Conservation (phyloP, 1,140 invertebrate genomes). For the Temnothorax nylanderi region DNA sequence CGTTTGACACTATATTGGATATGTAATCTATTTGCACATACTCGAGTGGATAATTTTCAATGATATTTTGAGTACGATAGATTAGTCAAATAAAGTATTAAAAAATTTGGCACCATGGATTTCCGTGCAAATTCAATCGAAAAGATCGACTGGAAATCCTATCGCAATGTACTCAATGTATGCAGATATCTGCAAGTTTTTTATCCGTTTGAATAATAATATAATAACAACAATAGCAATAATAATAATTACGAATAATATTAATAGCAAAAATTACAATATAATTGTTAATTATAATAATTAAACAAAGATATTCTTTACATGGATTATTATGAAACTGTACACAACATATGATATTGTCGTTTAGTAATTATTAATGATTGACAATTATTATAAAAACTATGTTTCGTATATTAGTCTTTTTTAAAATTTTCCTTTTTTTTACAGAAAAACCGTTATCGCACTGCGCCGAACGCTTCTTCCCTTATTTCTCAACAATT, state of each 20-base stretch:
- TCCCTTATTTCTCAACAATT: conserved; percentile 36
- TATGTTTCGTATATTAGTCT: neutral
- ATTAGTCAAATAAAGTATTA: conserved; percentile 25
- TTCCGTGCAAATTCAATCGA: conserved; percentile 55
- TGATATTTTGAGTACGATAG: neutral
- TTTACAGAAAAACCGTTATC: neutral
- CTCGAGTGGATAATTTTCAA: neutral
- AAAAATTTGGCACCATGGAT: conserved; percentile 58
- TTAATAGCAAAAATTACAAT: conserved; percentile 31
- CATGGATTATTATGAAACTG: conserved; percentile 55
- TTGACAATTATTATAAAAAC: conserved; percentile 62
- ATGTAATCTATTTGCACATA: conserved; percentile 1
- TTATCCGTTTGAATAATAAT: conserved; percentile 59
- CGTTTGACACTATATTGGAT: neutral
- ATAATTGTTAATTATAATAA: conserved; percentile 57
- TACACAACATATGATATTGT: conserved; percentile 63
- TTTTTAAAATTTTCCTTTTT: conserved; percentile 5
- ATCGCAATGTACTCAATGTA: neutral
- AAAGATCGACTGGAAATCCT: conserved; percentile 46
- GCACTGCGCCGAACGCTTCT: conserved; percentile 22
- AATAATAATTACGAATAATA: conserved; percentile 34
- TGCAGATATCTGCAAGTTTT: neutral
- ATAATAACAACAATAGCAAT: conserved; percentile 48
- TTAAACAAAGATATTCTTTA: conserved; percentile 65
- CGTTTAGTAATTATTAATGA: conserved; percentile 42